Percentiles rank a stretch among this genome's conserved stretches.
These are phyloP conservation scores for Festucalex cinctus DNA, from an alignment of 2,113 vertebrate genomes.

Conservation along the genomic window DNA sequence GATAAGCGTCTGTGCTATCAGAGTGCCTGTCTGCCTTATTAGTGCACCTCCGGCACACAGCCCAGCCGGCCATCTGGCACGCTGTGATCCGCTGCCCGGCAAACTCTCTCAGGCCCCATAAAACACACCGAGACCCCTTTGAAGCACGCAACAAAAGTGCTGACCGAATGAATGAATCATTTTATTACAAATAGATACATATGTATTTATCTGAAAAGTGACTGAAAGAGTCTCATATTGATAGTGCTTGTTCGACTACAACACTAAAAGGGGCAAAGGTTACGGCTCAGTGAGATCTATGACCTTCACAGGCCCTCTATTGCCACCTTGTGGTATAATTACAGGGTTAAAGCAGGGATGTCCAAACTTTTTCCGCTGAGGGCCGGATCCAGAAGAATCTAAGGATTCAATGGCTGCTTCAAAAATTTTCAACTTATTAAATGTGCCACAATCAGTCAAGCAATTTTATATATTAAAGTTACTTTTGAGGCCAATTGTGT, in stretches of 20 bases:
- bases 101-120: conserved; percentile 79
- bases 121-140: conserved; percentile 48
- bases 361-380: no score
- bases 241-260: background rate
- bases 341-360: background rate
- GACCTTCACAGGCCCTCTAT: conserved; percentile 37
- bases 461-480: no score
- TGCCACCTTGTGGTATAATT: conserved; percentile 62
- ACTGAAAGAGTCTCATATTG: conserved; percentile 10
- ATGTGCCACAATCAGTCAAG: no score
- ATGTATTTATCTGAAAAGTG: conserved; percentile 13
- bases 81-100: conserved; percentile 77
- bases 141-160: conserved; percentile 48
- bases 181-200: conserved; percentile 13
- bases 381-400: no score
- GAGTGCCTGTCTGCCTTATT: conserved; percentile 85
- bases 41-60: conserved; percentile 84
- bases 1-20: conserved; percentile 89
- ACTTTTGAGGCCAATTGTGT: no score
- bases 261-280: conserved; percentile 7
- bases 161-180: conserved; percentile 44
- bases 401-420: no score
- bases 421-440: no score
- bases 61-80: conserved; percentile 94
- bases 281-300: conserved; percentile 12